Conservation (phyloP, 2,113 vertebrate genomes). For the Entomyzon cyanotis region DNA sequence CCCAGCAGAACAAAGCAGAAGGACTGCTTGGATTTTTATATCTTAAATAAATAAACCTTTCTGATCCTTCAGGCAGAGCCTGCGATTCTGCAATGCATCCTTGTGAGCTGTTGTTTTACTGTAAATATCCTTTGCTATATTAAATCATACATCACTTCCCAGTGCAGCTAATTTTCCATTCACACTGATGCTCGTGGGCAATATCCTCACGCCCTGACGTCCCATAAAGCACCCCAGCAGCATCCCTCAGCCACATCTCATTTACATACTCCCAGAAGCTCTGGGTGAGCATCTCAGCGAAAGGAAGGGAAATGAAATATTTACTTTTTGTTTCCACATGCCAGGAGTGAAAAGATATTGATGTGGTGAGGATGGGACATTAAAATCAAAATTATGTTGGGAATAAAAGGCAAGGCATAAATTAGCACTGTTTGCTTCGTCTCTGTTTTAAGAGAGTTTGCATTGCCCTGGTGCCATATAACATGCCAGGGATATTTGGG, state of each 20-base stretch:
- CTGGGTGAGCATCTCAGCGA: background rate
- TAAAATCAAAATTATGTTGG: slow-evolving; percentile 69
- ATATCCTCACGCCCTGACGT: background rate
- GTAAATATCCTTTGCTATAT: slow-evolving; percentile 48
- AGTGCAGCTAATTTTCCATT: slow-evolving; percentile 28
- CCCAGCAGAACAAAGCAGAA: background rate
- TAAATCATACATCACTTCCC: slow-evolving; percentile 57
- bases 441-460: slow-evolving; percentile 34
- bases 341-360: slow-evolving; percentile 57
- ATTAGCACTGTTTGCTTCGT: slow-evolving; percentile 62
- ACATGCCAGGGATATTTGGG: slow-evolving; percentile 5
- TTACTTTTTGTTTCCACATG: slow-evolving; percentile 50
- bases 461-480: slow-evolving; percentile 10
- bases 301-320: slow-evolving; percentile 47
- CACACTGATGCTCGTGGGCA: slow-evolving; percentile 7
- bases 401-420: slow-evolving; percentile 67
- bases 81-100: background rate
- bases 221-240: slow-evolving; percentile 51
- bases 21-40: background rate
- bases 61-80: slow-evolving; percentile 38
- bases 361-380: slow-evolving; percentile 36
- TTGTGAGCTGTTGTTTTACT: slow-evolving; percentile 29
- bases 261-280: background rate
- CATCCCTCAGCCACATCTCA: background rate
- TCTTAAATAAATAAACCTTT: slow-evolving; percentile 43